Base-by-base conservation (phyloP, 2,797 vertebrate genomes). In the Acanthopagrus latus region DNA sequence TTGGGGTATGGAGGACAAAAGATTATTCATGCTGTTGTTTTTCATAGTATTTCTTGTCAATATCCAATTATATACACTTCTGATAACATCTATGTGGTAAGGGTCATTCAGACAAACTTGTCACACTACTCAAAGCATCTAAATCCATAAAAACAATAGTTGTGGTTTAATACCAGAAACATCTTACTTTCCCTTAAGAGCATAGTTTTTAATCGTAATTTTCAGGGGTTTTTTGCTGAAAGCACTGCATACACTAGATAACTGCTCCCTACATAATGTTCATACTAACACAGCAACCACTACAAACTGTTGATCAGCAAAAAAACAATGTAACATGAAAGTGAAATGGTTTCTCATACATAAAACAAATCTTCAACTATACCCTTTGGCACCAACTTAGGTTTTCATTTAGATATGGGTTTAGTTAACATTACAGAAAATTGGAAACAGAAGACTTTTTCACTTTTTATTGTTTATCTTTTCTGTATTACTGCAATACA, bases 401-500 rank as follows among this genome's bases (percentile, higher is more conserved):
- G 2, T 64, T 71, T 71, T 64, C 12, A 62, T 52, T 38, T 6
- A 51, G 9, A 10, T 5, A 46, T 50, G 17, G 21, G 47, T 52
- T 55, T 8, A 44, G 17, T 46, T 5, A 23, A 55, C 27, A 1
- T 74, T 7, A 67, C 2, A 76, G 2, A 74, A 65, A 38, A 77
- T 23, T 17, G 64, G 1, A 44, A 51, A 51, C 8, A 48, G 3
- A 21, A 17, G 5, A 10, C 33, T 64, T 38, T 68, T 70, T 54
- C 18, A 1, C 7, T 76, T 60, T 62, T 69, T 71, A n/a, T 44
- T 29, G 0, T 25, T 59, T 52, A 43, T 70, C 54, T 60, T 71
- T 77, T 78, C 25, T 68, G 33, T 13, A 57, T 59, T 21, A 60
- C 2, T 76, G 17, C 47, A 44, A 73, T 38, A 66, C 67, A 62